Percentiles rank a stretch among this genome's conserved stretches.
These are phyloP conservation scores for Heptranchias perlo DNA, from an alignment of 2,113 vertebrate genomes.

Conservation along the genomic window DNA sequence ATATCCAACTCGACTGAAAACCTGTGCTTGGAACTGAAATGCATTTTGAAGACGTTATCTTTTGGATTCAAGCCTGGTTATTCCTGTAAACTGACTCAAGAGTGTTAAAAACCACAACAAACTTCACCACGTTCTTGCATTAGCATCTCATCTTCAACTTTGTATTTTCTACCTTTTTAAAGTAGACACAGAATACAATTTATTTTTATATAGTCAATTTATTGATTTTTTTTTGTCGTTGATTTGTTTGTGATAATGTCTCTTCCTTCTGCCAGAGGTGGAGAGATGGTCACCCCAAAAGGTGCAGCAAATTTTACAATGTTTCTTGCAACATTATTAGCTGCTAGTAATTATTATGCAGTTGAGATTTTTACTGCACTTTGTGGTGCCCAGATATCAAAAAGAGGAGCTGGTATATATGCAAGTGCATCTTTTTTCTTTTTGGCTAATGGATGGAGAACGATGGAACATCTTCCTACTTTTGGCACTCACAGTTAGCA, in stretches of 20 bases:
- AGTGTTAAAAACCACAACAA: neutral
- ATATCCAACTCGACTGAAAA: neutral
- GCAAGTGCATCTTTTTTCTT: neutral
- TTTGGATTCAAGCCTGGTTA: neutral
- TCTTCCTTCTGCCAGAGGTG: conserved; percentile 20
- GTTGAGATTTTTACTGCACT: neutral
- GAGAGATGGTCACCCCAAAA: conserved; percentile 4
- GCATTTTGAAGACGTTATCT: neutral
- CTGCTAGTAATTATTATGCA: conserved; percentile 23
- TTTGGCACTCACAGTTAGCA: neutral
- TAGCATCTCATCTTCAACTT: neutral
- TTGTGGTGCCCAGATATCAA: neutral
- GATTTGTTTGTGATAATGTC: conserved; percentile 26
- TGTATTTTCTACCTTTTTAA: neutral
- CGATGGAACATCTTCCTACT: neutral
- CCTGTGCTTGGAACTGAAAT: neutral
- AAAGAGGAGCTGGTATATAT: neutral
- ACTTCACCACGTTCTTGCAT: neutral
- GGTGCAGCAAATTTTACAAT: neutral
- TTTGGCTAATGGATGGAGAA: neutral
- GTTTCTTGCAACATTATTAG: neutral
- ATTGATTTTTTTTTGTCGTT: conserved; percentile 15
- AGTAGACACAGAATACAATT: neutral
- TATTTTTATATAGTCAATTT: conserved; percentile 29
- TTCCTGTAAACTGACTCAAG: neutral